Evolutionary conservation across 2,888 invertebrate genomes (phyloP).

Genomic region (Craniophora ligustri): DNA sequence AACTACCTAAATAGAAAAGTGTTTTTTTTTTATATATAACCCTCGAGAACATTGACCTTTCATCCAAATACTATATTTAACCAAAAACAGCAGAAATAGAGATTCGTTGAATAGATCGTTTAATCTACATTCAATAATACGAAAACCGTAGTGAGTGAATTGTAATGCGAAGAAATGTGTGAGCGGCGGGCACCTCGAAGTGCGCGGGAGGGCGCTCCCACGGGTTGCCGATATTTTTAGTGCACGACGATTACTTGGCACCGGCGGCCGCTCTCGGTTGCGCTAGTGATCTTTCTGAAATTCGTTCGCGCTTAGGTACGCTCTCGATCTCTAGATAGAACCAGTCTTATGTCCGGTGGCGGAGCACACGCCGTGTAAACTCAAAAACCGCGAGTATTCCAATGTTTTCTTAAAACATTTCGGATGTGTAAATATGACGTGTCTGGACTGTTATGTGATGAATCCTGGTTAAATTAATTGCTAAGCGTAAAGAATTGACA

Average conservation of each 20-base stretch:
- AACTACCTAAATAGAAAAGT: slow-evolving; percentile 31
- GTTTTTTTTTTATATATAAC: slow-evolving; percentile 2
- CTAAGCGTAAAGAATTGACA: slow-evolving; percentile 45
- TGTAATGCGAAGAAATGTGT: slow-evolving; percentile 84
- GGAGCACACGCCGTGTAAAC: slow-evolving; percentile 66
- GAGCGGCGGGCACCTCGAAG: slow-evolving; percentile 81
- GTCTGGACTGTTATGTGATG: slow-evolving; percentile 73
- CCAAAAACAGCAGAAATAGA: slow-evolving; percentile 25
- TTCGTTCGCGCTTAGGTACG: slow-evolving; percentile 83
- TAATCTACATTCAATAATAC: slow-evolving; percentile 49
- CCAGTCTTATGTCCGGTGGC: slow-evolving; percentile 76
- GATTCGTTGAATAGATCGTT: slow-evolving; percentile 28
- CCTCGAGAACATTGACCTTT: slow-evolving; percentile 25
- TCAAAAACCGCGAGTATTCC: slow-evolving; percentile 41
- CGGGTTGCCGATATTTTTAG: slow-evolving; percentile 91
- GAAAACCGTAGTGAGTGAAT: slow-evolving; percentile 64
- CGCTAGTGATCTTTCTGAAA: slow-evolving; percentile 87
- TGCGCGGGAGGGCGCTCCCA: slow-evolving; percentile 89
- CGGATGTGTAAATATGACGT: slow-evolving; percentile 75
- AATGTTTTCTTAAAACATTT: slow-evolving; percentile 53
- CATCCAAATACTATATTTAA: slow-evolving; percentile 10
- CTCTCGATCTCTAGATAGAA: slow-evolving; percentile 81
- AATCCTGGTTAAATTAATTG: slow-evolving; percentile 77
- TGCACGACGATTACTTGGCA: slow-evolving; percentile 91
- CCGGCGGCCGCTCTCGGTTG: slow-evolving; percentile 87